A percentile compares a stretch with the other conserved stretches of the same genome.
phyloP scores from a whole-genome alignment of 2,888 invertebrate species.

The Julus scandinavius region DNA sequence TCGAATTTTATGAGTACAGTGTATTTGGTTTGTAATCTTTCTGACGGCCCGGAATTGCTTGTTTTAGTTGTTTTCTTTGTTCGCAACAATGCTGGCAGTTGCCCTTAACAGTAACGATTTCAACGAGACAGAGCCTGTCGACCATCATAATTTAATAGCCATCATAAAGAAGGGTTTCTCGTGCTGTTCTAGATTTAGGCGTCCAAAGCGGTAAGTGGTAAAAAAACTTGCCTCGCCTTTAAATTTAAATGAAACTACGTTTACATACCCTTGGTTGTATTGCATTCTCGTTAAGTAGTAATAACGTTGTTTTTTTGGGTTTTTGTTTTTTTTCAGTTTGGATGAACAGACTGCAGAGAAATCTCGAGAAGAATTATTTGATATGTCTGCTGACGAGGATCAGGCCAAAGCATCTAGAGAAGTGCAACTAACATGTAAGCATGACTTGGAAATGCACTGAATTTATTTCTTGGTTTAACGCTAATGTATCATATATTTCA shows the following conservation, averaged over 20 bases:
- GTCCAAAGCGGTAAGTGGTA: background rate
- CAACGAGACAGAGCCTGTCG: background rate
- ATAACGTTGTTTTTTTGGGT: background rate
- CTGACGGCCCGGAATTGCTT: background rate
- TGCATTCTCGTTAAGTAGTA: no score
- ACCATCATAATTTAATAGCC: background rate
- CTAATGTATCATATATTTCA: background rate
- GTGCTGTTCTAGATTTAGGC: background rate
- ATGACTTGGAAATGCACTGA: background rate
- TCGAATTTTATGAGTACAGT: background rate
- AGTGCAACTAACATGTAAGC: background rate
- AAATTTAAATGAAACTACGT: no score
- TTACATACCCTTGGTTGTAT: no score
- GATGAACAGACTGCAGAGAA: background rate
- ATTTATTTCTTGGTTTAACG: background rate
- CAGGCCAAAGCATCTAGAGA: background rate
- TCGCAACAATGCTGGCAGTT: background rate
- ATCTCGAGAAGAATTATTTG: slow-evolving; percentile 17
- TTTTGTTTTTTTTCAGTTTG: background rate
- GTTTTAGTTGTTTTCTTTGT: background rate
- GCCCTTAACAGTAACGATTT: background rate
- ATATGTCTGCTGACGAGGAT: slow-evolving; percentile 33
- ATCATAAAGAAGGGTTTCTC: background rate
- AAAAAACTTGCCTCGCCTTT: no score
- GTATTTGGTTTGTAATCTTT: background rate